Evolutionary conservation across 2,797 vertebrate species (phyloP).

Genomic region (Naso thynnoides): DNA sequence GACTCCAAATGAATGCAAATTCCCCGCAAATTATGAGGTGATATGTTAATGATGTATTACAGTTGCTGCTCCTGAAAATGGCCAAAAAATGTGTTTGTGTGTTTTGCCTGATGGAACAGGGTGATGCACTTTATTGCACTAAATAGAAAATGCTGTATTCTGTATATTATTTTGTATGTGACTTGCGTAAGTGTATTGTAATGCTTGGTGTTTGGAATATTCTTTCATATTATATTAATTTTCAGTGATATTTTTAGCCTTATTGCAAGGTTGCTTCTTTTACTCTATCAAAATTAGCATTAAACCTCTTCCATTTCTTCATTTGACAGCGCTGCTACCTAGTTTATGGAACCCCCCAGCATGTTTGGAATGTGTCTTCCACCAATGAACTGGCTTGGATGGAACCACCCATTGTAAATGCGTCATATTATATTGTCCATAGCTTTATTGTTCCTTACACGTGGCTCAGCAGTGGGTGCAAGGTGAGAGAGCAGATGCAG

Average conservation of each 20-base stretch:
- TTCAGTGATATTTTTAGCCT: no score
- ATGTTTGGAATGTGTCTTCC: constrained; percentile 30
- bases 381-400: constrained; percentile 30
- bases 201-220: not conserved
- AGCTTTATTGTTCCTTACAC: constrained; percentile 57
- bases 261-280: not conserved
- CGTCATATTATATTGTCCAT: constrained; percentile 53
- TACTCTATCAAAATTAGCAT: constrained; percentile 30
- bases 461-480: constrained; percentile 39
- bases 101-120: not conserved
- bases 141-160: not conserved
- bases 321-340: constrained; percentile 11
- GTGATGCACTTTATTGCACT: not conserved
- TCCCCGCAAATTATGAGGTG: no score
- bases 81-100: not conserved
- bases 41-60: not conserved
- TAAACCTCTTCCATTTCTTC: constrained; percentile 9
- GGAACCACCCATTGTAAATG: constrained; percentile 32
- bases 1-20: no score
- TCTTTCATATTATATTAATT: not conserved
- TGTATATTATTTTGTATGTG: not conserved
- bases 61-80: not conserved
- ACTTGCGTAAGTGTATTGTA: not conserved
- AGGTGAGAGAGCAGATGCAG: constrained; percentile 55
- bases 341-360: constrained; percentile 34